Evolutionary conservation across 2,888 invertebrate genomes (phyloP).

Genomic region (Ennomos erosarius): DNA sequence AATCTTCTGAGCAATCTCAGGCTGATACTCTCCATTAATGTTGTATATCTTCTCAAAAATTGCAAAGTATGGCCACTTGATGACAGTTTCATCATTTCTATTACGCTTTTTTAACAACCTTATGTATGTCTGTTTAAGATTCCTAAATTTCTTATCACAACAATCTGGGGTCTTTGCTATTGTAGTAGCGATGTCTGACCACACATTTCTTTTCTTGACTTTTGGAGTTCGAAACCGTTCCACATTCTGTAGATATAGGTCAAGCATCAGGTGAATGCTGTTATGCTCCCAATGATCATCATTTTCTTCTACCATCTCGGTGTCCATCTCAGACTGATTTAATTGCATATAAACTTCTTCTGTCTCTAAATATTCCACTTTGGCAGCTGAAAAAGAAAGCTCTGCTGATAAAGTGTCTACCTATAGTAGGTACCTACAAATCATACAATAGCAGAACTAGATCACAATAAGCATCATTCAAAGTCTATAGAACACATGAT

Average conservation of each 20-base stretch:
- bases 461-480: no score
- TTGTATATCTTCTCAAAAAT: conserved; percentile 75
- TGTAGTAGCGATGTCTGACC: conserved; percentile 68
- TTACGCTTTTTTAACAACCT: conserved; percentile 72
- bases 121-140: conserved; percentile 76
- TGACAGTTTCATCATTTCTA: conserved; percentile 57
- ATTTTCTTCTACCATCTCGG: conserved; percentile 62
- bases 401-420: not conserved
- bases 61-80: conserved; percentile 79
- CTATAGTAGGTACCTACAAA: no score
- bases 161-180: conserved; percentile 72
- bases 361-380: conserved; percentile 65
- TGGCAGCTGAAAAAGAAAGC: conserved; percentile 54
- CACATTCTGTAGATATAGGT: conserved; percentile 69
- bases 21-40: conserved; percentile 71
- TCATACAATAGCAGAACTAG: no score
- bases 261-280: conserved; percentile 63
- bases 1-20: conserved; percentile 72
- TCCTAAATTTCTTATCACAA: conserved; percentile 79
- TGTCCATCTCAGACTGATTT: conserved; percentile 63
- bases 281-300: conserved; percentile 77
- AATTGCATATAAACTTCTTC: conserved; percentile 64
- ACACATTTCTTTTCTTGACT: conserved; percentile 76
- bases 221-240: conserved; percentile 76
- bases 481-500: no score